Base-by-base conservation (phyloP, 2,888 invertebrate genomes). In the Caradrina kadenii region DNA sequence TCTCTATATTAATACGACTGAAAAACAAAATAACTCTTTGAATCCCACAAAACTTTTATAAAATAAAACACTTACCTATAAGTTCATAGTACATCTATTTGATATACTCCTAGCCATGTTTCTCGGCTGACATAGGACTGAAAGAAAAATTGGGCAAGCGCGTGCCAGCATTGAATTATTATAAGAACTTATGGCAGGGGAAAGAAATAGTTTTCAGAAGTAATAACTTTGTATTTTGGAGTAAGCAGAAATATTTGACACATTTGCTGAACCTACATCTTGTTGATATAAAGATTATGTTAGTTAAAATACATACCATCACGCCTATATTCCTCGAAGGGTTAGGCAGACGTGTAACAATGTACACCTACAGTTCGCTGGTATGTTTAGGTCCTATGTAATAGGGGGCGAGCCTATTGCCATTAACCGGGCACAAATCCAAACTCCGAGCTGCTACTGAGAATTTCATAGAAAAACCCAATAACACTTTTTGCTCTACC, bases 141-240 rank as follows among this genome's bases (percentile, higher is more conserved):
- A 67, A 70, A 56, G 76, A 71, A 67, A 71, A 71, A 71, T 76
- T 67, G 70, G 42, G 55, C 35, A 35, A 75, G 10, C 68, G 70
- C 70, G 70, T 76, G 70, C 68, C 76, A 67, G 70, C 68, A 58
- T 35, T 68, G 76, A 65, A 68, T 80, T 76, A 80, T 80, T 76
- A 80, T 63, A 58, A 26, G 21, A 75, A 74, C 61, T 74, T 75
- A 76, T 56, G 63, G 35, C 22, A 15, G 5, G 48, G 35, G 15
- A 58, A n/a, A 54, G 39, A 76, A 67, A 80, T 63, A 68, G 63
- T 76, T 75, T 67, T 58, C 15, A 50, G 39, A 17, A 42, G 64
- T 65, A 31, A 78, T 60, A 73, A 53, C 49, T 48, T 42, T 49
- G 26, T 70, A 50, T 79, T 63, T 35, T 31, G n/a, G 39, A 54